Percentiles rank a stretch among this genome's conserved stretches.
These are phyloP conservation scores for Callaeas wilsoni DNA, from an alignment of 2,113 vertebrate species.

Conservation along the genomic window DNA sequence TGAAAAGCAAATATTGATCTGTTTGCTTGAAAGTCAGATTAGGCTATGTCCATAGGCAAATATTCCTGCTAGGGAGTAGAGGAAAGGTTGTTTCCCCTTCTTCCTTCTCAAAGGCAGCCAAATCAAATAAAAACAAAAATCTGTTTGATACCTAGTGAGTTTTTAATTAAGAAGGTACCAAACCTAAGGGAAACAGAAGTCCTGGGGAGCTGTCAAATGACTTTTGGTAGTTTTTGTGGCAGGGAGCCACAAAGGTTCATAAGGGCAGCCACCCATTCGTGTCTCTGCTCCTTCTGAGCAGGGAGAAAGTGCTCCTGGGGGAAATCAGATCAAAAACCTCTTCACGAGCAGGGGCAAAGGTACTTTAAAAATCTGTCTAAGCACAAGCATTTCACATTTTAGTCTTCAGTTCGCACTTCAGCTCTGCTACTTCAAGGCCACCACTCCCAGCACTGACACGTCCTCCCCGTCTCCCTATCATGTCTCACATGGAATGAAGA, in stretches of 20 bases:
- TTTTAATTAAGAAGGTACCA: background rate
- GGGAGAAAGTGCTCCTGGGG: background rate
- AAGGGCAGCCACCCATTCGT: background rate
- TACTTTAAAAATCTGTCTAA: background rate
- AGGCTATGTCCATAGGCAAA: conserved; percentile 4
- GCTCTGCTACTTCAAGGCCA: background rate
- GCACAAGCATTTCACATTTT: background rate
- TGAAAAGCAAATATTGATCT: conserved; percentile 48
- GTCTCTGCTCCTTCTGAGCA: background rate
- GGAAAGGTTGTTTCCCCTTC: background rate
- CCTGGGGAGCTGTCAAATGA: background rate
- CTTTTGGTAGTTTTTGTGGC: background rate
- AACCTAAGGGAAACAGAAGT: background rate
- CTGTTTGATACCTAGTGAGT: background rate
- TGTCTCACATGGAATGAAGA: background rate
- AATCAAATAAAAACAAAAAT: background rate
- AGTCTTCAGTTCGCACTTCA: background rate
- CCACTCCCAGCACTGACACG: fast-evolving
- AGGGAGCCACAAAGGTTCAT: background rate
- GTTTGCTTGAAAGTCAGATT: conserved; percentile 7
- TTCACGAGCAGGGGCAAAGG: background rate
- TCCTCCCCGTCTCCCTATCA: background rate
- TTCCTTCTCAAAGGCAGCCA: background rate
- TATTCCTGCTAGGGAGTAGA: background rate
- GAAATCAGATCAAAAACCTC: background rate